phyloP scores from a whole-genome alignment of 2,888 invertebrate species.

The Balanococcus diminutus region DNA sequence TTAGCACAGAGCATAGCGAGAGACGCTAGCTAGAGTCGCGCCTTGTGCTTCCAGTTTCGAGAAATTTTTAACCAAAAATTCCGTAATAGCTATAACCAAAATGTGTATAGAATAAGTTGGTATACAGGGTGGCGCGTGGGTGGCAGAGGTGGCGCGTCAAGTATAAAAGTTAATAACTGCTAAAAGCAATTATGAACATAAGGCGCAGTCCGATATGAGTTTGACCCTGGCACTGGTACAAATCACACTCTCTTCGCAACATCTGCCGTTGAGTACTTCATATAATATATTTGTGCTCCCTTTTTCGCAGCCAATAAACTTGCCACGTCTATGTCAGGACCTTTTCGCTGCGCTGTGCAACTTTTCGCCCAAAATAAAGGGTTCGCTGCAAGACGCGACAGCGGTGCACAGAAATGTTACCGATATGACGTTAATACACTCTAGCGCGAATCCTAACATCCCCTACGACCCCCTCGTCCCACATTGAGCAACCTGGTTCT shows the following conservation, averaged over 20 bases:
- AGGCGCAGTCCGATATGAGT: conserved; percentile 54
- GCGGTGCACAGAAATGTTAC: background rate
- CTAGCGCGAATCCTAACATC: background rate
- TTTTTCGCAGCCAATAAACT: conserved; percentile 52
- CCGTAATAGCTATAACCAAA: background rate
- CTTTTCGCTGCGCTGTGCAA: conserved; percentile 13
- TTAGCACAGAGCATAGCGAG: background rate
- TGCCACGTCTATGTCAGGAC: conserved; percentile 46
- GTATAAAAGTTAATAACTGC: conserved; percentile 51
- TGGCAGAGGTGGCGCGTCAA: background rate
- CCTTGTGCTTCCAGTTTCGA: background rate
- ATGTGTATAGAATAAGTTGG: background rate
- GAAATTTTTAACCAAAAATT: background rate
- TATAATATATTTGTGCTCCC: conserved; percentile 42
- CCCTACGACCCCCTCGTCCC: background rate
- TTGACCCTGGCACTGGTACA: conserved; percentile 55
- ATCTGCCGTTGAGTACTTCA: conserved; percentile 51
- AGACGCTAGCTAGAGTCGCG: background rate
- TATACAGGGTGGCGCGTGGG: background rate
- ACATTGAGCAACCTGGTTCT: background rate
- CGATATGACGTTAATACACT: conserved; percentile 5
- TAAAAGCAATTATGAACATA: conserved; percentile 52
- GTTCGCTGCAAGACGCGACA: background rate
- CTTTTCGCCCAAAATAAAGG: conserved; percentile 27
- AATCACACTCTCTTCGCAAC: conserved; percentile 50